These are phyloP conservation scores for Girardinichthys multiradiatus DNA, from an alignment of 2,113 vertebrate species.

Conservation along the genomic window DNA sequence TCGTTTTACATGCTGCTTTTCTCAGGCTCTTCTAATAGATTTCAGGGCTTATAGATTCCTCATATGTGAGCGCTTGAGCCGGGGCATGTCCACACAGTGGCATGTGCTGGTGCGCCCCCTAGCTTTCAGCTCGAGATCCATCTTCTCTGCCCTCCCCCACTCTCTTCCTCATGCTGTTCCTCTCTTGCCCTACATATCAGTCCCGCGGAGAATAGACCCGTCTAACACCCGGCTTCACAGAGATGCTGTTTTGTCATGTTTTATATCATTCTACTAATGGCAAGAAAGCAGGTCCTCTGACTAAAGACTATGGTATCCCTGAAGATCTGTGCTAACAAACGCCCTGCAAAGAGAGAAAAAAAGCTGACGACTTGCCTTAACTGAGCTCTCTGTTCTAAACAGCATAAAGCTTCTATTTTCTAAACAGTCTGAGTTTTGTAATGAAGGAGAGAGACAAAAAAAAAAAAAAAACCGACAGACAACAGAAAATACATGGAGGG, in stretches of 20 bases:
- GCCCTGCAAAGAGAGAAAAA: slow-evolving; percentile 46
- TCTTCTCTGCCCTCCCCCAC: background rate
- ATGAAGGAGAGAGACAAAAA: slow-evolving; percentile 40
- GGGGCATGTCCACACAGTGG: slow-evolving; percentile 25
- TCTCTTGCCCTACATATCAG: slow-evolving; percentile 82
- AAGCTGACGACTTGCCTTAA: slow-evolving; percentile 55
- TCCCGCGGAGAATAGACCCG: slow-evolving; percentile 80
- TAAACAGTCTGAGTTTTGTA: slow-evolving; percentile 65
- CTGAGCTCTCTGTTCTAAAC: slow-evolving; percentile 61
- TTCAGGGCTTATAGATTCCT: slow-evolving; percentile 31
- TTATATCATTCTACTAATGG: slow-evolving; percentile 84
- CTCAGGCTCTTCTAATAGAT: slow-evolving; percentile 23
- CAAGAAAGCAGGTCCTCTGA: slow-evolving; percentile 75
- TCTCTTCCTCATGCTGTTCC: slow-evolving; percentile 60
- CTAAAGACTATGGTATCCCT: slow-evolving; percentile 78
- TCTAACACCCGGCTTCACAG: slow-evolving; percentile 80
- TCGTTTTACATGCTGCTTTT: slow-evolving; percentile 18
- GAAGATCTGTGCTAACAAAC: slow-evolving; percentile 76
- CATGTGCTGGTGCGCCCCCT: slow-evolving; percentile 76
- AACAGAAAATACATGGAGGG: slow-evolving; percentile 37
- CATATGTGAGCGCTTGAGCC: slow-evolving; percentile 1
- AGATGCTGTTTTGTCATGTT: slow-evolving; percentile 83
- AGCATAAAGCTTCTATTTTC: slow-evolving; percentile 63
- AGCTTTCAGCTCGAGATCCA: slow-evolving; percentile 54
- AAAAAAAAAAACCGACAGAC: slow-evolving; percentile 32